Evolutionary conservation across 2,113 vertebrate genomes (phyloP), one percentile per base, ranked within the genome.

Genomic region (Rhinopomastus cyanomelas): DNA sequence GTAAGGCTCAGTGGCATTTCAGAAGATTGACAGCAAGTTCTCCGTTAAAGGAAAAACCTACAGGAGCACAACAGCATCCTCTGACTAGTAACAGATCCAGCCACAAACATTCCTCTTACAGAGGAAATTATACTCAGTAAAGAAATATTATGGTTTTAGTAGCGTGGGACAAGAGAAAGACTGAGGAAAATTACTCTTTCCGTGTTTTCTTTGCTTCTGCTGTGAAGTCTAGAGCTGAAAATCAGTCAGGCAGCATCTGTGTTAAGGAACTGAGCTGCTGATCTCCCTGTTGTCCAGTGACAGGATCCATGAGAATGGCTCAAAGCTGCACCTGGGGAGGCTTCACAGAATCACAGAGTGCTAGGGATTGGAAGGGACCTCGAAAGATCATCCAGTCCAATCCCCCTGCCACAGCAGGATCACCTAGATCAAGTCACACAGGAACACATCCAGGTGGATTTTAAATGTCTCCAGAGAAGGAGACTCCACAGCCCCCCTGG

Each of bases 1-100:
- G 74, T 66, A 93, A 95, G 93, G 49, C 71, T 92, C 74, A 23
- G 53, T 82, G 87, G 73, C 66, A 91, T 88, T 94, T 92, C 42
- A 92, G 52, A 46, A 95, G 82, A 94, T 12, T 81, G 88, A 91
- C 87, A 95, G 60, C 42, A 68, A 87, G 57, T 59, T 85, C 73
- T 82, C 49, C 30, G 42, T 36, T 80, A 87, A 81, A 93, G 76
- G 44, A 64, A 88, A n/a, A 93, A 74, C 18, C 59, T 56, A 53
- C 29, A 86, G 78, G 27, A 62, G 73, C 74, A 75, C 36, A 53
- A 73, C 32, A 87, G 68, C 80, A 61, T 59, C 32, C 81, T 46
- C 34, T 92, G 75, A 87, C 76, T 39, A 48, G 59, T 68, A 92
- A 92, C 39, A 77, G 59, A 79, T 42, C 78, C 57, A 42, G 26